Conservation (phyloP, 2,888 invertebrate species). For the Neelides folsomi region DNA sequence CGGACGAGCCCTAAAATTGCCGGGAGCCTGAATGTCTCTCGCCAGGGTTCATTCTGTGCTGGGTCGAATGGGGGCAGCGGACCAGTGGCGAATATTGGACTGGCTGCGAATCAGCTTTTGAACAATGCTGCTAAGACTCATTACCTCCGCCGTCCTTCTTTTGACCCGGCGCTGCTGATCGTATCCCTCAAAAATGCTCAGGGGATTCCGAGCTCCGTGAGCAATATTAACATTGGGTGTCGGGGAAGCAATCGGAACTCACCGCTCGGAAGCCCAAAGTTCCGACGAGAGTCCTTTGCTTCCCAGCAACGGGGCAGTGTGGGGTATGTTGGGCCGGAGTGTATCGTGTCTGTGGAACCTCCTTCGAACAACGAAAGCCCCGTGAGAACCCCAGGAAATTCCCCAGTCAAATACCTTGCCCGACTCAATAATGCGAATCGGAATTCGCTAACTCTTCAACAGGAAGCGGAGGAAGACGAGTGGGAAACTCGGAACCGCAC, state of each 20-base stretch:
- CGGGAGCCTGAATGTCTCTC: conserved; percentile 29
- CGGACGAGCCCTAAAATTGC: conserved; percentile 31
- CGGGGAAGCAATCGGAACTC: neutral
- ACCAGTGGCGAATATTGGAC: neutral
- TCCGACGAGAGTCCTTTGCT: neutral
- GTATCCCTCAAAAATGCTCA: conserved; percentile 29
- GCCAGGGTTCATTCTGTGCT: conserved; percentile 29
- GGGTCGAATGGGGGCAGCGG: conserved; percentile 15
- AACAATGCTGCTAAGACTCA: conserved; percentile 7
- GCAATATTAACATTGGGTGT: conserved; percentile 10
- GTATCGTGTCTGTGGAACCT: conserved; percentile 32
- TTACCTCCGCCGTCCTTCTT: conserved; percentile 31
- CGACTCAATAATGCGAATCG: conserved; percentile 37
- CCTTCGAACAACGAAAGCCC: conserved; percentile 28
- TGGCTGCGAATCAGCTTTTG: neutral
- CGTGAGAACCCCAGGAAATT: conserved; percentile 14
- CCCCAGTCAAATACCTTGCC: conserved; percentile 8
- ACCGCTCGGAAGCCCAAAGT: neutral
- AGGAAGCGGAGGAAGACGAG: conserved; percentile 12
- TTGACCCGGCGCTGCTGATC: conserved; percentile 30
- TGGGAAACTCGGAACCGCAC: conserved; percentile 1
- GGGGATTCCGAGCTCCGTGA: conserved; percentile 14
- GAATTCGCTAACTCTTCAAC: conserved; percentile 26
- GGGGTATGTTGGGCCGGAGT: conserved; percentile 6
- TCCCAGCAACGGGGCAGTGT: neutral